Conservation (phyloP, 2,888 invertebrate species). For the Netelia virgata region DNA sequence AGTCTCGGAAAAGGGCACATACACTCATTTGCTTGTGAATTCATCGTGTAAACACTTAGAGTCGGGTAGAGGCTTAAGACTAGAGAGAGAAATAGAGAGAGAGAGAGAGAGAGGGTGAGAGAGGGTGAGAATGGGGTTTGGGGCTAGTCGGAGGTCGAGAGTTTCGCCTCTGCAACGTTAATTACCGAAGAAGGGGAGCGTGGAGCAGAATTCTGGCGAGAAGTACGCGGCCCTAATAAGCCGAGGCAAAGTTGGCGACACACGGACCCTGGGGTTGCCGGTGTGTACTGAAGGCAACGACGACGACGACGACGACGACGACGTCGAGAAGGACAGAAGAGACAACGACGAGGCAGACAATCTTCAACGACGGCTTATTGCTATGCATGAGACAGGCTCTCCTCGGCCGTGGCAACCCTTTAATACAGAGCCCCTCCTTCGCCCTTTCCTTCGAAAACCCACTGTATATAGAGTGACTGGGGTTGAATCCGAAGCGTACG, state of each 20-base stretch:
- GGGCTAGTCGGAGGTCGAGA: constrained; percentile 48
- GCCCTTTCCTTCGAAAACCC: constrained; percentile 8
- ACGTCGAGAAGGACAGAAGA: constrained; percentile 58
- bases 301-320: constrained; percentile 40
- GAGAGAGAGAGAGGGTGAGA: constrained; percentile 29
- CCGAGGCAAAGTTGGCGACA: constrained; percentile 70
- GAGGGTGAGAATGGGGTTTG: constrained; percentile 35
- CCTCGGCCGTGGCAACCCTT: constrained; percentile 65
- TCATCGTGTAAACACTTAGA: constrained; percentile 65
- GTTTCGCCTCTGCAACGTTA: constrained; percentile 62
- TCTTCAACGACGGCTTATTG: constrained; percentile 73
- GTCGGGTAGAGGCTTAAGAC: constrained; percentile 59
- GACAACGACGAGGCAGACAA: constrained; percentile 60
- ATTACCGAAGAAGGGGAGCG: constrained; percentile 58
- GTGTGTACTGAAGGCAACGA: constrained; percentile 41
- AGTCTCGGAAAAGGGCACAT: constrained; percentile 20
- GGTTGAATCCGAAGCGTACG: constrained; percentile 54
- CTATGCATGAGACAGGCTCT: constrained; percentile 77
- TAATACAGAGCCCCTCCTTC: constrained; percentile 56
- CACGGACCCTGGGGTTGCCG: constrained; percentile 52
- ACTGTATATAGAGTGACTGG: constrained; percentile 46
- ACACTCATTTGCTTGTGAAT: constrained; percentile 63
- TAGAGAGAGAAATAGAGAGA: constrained; percentile 15
- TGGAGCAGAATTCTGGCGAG: constrained; percentile 50
- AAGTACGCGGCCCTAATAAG: constrained; percentile 69